Conservation (phyloP, 2,797 vertebrate genomes). For the Apogon hyalosoma region DNA sequence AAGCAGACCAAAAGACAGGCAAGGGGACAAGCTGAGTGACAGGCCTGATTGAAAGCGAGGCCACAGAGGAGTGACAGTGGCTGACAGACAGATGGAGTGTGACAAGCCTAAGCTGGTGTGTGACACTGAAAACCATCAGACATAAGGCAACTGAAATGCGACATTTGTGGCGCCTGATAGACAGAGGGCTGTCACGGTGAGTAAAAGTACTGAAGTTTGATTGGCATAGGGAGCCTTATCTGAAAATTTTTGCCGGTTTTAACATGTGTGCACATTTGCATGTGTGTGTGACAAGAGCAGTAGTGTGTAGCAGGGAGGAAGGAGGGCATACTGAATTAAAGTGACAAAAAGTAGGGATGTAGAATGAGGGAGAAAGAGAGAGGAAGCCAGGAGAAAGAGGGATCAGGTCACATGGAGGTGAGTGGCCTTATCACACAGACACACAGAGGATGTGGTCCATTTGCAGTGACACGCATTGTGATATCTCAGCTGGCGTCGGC, state of each 20-base stretch:
- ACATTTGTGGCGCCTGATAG: conserved; percentile 72
- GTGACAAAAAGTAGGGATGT: conserved; percentile 51
- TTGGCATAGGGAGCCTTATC: conserved; percentile 64
- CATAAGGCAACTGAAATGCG: conserved; percentile 37
- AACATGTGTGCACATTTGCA: conserved; percentile 28
- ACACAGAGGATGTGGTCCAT: conserved; percentile 79
- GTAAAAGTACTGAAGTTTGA: conserved; percentile 73
- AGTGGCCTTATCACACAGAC: conserved; percentile 80
- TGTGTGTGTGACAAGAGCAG: conserved; percentile 24
- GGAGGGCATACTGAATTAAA: conserved; percentile 36
- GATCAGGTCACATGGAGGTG: conserved; percentile 78
- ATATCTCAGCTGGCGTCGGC: conserved; percentile 72
- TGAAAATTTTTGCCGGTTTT: conserved; percentile 54
- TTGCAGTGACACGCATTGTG: conserved; percentile 75
- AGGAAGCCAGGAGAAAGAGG: conserved; percentile 33
- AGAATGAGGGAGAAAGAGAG: conserved; percentile 30
- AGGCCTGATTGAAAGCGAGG: conserved; percentile 67
- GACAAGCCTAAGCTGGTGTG: conserved; percentile 74
- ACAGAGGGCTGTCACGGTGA: conserved; percentile 75
- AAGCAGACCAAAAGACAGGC: conserved; percentile 46
- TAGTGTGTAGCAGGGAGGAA: conserved; percentile 1
- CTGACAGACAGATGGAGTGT: conserved; percentile 69
- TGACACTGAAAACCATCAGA: conserved; percentile 68
- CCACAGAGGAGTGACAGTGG: conserved; percentile 61
- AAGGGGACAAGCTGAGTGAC: conserved; percentile 63